Evolutionary conservation across 1,140 invertebrate species (phyloP).

Genomic region (Brachionus rotundiformis): DNA sequence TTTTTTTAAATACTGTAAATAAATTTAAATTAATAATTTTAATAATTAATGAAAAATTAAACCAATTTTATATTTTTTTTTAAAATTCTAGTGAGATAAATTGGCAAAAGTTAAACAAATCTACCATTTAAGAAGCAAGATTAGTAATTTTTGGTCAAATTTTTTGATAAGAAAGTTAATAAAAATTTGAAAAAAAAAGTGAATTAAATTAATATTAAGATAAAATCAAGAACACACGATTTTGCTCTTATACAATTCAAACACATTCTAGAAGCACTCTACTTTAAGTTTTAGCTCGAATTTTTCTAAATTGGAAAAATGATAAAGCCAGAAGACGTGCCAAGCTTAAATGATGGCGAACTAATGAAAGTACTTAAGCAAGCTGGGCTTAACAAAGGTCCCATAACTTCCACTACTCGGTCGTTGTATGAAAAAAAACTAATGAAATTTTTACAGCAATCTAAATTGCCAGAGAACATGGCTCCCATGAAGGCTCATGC

Average conservation of each 20-base stretch:
- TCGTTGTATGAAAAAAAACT: constrained; percentile 45
- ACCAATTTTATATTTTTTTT: no score
- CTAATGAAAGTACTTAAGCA: constrained; percentile 25
- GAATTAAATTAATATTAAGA: not conserved
- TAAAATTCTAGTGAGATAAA: no score
- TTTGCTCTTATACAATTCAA: not conserved
- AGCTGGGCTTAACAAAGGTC: constrained; percentile 44
- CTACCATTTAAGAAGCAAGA: no score
- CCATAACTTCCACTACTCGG: constrained; percentile 20
- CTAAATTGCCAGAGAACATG: not conserved
- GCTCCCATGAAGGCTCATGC: not conserved
- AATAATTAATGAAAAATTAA: no score
- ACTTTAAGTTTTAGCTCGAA: not conserved
- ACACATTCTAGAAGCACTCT: not conserved
- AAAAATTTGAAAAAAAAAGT: not conserved
- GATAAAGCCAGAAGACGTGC: constrained; percentile 13
- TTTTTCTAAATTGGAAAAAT: not conserved
- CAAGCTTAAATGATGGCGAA: constrained; percentile 6
- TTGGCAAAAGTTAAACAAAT: no score
- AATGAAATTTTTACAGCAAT: constrained; percentile 32
- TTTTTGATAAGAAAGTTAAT: not conserved
- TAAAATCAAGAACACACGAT: not conserved
- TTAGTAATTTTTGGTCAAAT: no score
- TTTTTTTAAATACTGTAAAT: no score
- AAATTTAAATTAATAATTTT: no score